Evolutionary conservation across 92 coral and sea anemone species (phyloP), one percentile per base, ranked within the genome.

Genomic region (Phymanthus crucifer): DNA sequence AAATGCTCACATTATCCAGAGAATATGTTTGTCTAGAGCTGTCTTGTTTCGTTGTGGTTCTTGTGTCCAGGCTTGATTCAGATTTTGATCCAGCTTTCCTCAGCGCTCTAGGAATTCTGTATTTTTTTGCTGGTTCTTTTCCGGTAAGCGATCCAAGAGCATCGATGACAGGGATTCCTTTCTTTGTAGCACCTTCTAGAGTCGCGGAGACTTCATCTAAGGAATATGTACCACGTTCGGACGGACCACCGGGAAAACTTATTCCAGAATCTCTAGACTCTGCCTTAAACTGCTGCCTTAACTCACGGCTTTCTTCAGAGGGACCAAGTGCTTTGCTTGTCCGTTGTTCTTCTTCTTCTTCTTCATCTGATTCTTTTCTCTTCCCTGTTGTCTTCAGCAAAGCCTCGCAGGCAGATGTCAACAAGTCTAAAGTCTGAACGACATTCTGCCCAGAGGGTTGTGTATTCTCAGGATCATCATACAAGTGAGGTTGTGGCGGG

Each of bases 341-440:
- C 11, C 50, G 40, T 32, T 33, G 31, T 47, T 31, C 40, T 35
- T 33, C 40, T 47, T 31, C 40, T 35, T 43, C 72, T 8, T 0
- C 3, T 66, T 66, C 32, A 37, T 34, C 71, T n/a, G 24, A 37
- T 19, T 24, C 86, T 33, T 40, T 36, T 12, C 67, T 32, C 52
- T 81, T 75, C 3, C 76, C 78, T 1, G 84, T 75, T 29, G 84
- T 74, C 56, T 77, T 68, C 40, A 92, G 77, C 83, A 92, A 79
- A 47, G 89, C 91, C 76, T 92, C 97, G 73, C 97, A 92, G 19
- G 97, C 97, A 40, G 97, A 92, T 6, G 97, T 92, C 76, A 92
- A 76, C 38, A 90, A 87, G 72, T 92, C 97, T 3, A 92, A 84
- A 71, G 86, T 92, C 77, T 92, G 83, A 12, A 92, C 77, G 3